phyloP scores from a whole-genome alignment of 2,888 invertebrate species.

The Elmis aenea region DNA sequence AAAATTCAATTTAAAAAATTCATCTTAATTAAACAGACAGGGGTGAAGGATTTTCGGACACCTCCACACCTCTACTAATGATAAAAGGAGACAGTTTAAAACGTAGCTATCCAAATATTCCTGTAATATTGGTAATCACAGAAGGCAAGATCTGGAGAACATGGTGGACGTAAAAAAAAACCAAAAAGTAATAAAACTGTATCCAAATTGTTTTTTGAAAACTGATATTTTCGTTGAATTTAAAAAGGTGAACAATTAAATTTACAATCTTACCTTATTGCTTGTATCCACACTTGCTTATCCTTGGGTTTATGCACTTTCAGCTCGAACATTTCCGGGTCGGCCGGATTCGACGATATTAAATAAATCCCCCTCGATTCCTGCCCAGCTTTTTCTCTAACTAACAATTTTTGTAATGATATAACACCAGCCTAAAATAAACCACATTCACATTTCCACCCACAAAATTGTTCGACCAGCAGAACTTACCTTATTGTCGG shows the following conservation, averaged over 20 bases:
- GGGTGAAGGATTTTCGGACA: no score
- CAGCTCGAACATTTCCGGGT: conserved; percentile 95
- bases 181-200: no score
- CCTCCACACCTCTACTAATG: no score
- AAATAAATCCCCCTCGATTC: conserved; percentile 86
- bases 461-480: conserved; percentile 1
- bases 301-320: conserved; percentile 85
- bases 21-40: no score
- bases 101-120: no score
- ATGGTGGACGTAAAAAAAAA: no score
- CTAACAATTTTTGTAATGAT: conserved; percentile 83
- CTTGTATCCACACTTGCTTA: conserved; percentile 84
- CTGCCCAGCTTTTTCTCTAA: conserved; percentile 90
- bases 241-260: neutral
- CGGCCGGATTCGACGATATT: conserved; percentile 84
- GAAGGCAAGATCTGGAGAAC: no score
- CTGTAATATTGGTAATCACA: no score
- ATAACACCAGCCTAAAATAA: conserved; percentile 78
- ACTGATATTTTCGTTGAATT: no score
- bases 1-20: no score
- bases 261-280: conserved; percentile 58
- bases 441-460: conserved; percentile 2
- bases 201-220: no score
- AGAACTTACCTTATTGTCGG: conserved; percentile 84
- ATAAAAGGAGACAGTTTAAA: no score